phyloP scores from a whole-genome alignment of 2,888 invertebrate genomes.

The Amiota communis region DNA sequence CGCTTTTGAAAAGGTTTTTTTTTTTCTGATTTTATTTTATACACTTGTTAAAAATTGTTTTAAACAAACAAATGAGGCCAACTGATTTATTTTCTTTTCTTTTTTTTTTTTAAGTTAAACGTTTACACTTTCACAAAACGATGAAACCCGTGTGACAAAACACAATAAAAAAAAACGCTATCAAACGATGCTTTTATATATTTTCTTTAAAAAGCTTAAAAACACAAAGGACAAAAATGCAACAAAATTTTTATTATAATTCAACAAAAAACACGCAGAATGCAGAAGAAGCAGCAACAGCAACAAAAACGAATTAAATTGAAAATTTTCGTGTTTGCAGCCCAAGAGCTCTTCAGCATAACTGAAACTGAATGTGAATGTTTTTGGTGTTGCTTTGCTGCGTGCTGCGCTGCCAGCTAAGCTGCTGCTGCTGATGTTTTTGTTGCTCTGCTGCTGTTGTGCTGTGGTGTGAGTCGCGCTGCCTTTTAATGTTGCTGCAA shows the following conservation, averaged over 20 bases:
- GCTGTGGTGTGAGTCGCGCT: conserved; percentile 56
- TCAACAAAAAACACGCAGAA: conserved; percentile 19
- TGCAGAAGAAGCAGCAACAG: conserved; percentile 10
- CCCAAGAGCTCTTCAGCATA: conserved; percentile 70
- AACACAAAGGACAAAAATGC: conserved; percentile 18
- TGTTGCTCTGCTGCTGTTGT: conserved; percentile 35
- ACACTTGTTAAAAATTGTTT: conserved; percentile 15
- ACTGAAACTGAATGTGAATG: conserved; percentile 59
- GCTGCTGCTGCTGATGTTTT: background rate
- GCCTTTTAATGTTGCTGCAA: conserved; percentile 49
- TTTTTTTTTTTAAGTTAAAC: too few species aligned
- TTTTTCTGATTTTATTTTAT: conserved; percentile 12
- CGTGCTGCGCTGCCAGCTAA: conserved; percentile 34
- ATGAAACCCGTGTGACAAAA: too few species aligned
- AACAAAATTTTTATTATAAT: conserved; percentile 31
- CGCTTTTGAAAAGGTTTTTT: background rate
- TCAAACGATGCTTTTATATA: conserved; percentile 8
- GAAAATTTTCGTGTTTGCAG: conserved; percentile 67
- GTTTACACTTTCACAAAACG: too few species aligned
- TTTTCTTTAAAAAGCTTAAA: conserved; percentile 23
- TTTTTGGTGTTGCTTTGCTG: conserved; percentile 38
- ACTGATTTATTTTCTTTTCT: background rate
- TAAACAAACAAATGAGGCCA: conserved; percentile 15
- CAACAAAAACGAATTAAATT: conserved; percentile 20
- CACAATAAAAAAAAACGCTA: background rate